phyloP scores from a whole-genome alignment of 2,113 vertebrate species.

The Ictalurus punctatus region DNA sequence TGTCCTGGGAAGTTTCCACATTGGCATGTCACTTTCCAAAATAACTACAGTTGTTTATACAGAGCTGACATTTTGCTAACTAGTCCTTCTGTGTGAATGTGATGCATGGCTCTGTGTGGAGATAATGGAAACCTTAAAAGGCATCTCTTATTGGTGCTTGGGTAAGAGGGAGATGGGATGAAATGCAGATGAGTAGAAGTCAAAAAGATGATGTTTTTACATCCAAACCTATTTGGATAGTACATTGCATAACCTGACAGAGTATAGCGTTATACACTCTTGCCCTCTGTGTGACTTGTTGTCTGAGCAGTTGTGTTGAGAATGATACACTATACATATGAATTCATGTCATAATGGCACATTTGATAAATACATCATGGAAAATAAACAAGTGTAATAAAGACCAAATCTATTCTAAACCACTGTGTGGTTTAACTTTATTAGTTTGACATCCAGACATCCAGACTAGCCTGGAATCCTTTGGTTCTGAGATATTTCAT shows the following conservation, averaged over 20 bases:
- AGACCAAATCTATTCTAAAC: background rate
- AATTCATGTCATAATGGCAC: background rate
- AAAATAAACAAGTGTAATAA: background rate
- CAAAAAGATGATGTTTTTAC: conserved; percentile 11
- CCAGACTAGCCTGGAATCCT: background rate
- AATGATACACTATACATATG: background rate
- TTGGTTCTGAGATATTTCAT: background rate
- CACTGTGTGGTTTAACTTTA: background rate
- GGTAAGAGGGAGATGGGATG: conserved; percentile 10
- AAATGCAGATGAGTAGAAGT: conserved; percentile 23
- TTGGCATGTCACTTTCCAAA: conserved; percentile 28
- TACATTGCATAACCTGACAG: background rate
- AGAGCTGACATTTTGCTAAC: conserved; percentile 40
- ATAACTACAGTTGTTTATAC: conserved; percentile 27
- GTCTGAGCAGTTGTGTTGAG: background rate
- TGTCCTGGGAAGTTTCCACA: conserved; percentile 28
- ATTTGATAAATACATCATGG: background rate
- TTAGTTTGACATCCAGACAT: background rate
- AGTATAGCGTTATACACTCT: background rate
- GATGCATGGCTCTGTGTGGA: conserved; percentile 39
- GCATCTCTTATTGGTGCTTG: conserved; percentile 29
- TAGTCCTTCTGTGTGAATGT: conserved; percentile 31
- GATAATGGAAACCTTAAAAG: conserved; percentile 51
- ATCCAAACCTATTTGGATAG: conserved; percentile 18
- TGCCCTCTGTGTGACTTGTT: background rate